Conservation (phyloP, 2,888 invertebrate genomes). For the Magallana nippona region DNA sequence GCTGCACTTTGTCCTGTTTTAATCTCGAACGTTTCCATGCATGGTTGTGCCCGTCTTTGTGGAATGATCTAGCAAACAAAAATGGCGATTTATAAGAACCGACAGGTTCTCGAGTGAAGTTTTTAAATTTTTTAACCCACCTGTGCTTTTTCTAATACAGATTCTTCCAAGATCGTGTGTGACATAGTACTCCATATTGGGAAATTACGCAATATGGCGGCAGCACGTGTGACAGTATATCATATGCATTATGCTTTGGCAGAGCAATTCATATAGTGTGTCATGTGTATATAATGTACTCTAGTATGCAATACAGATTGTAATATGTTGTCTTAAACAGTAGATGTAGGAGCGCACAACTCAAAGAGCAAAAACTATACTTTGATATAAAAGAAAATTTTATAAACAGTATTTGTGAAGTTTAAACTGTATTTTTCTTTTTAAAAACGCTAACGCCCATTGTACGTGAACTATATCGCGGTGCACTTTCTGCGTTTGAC, state of each 20-base stretch:
- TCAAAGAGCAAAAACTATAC: background rate
- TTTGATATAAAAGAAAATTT: background rate
- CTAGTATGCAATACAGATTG: slow-evolving; percentile 30
- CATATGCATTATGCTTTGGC: background rate
- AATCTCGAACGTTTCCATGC: background rate
- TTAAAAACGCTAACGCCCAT: no score
- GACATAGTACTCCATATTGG: slow-evolving; percentile 31
- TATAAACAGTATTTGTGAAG: background rate
- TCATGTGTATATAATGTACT: background rate
- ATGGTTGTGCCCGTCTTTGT: background rate
- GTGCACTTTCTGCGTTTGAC: no score
- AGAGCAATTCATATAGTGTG: slow-evolving; percentile 19
- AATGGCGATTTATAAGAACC: background rate
- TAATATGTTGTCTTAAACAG: background rate
- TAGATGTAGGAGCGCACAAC: background rate
- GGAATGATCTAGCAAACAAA: background rate
- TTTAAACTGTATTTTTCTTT: no score
- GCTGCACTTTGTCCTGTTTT: no score
- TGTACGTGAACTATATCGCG: no score
- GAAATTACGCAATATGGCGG: slow-evolving; percentile 26
- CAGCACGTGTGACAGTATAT: slow-evolving; percentile 1
- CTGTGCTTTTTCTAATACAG: slow-evolving; percentile 16
- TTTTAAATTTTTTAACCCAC: background rate
- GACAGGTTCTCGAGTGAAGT: background rate
- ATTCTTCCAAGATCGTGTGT: slow-evolving; percentile 15